Evolutionary conservation across 2,888 invertebrate genomes (phyloP).

Genomic region (Aelia acuminata): DNA sequence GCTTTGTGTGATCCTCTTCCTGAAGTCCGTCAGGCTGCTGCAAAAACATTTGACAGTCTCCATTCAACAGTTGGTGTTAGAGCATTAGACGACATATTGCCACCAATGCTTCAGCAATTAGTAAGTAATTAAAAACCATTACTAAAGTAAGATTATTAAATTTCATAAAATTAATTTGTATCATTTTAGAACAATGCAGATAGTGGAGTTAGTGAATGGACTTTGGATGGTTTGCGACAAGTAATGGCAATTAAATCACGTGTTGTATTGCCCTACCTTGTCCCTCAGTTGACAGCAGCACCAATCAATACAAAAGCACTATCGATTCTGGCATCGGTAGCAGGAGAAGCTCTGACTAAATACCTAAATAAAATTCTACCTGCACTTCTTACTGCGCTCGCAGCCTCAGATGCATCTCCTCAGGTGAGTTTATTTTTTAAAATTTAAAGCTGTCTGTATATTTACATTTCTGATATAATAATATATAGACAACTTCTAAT

Average conservation of each 20-base stretch:
- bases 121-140: constrained; percentile 69
- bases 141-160: not conserved
- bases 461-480: not conserved
- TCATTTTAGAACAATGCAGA: constrained; percentile 80
- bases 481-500: too few relatives aligned
- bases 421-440: constrained; percentile 65
- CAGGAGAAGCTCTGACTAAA: constrained; percentile 91
- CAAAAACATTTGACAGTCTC: constrained; percentile 95
- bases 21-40: constrained; percentile 94
- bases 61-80: constrained; percentile 94
- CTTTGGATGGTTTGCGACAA: constrained; percentile 95
- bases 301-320: constrained; percentile 95
- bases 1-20: constrained; percentile 94
- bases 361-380: constrained; percentile 93
- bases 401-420: constrained; percentile 77
- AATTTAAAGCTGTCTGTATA: not conserved
- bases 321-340: constrained; percentile 93
- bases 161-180: constrained; percentile 51
- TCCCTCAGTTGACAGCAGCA: constrained; percentile 91
- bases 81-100: constrained; percentile 96
- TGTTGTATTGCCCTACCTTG: constrained; percentile 94
- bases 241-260: constrained; percentile 97
- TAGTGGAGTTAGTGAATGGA: constrained; percentile 85
- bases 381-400: constrained; percentile 85
- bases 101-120: constrained; percentile 86